Percentiles rank a stretch among this genome's conserved stretches.
phyloP scores from a whole-genome alignment of 2,113 vertebrate genomes.

The Megaleporinus macrocephalus region DNA sequence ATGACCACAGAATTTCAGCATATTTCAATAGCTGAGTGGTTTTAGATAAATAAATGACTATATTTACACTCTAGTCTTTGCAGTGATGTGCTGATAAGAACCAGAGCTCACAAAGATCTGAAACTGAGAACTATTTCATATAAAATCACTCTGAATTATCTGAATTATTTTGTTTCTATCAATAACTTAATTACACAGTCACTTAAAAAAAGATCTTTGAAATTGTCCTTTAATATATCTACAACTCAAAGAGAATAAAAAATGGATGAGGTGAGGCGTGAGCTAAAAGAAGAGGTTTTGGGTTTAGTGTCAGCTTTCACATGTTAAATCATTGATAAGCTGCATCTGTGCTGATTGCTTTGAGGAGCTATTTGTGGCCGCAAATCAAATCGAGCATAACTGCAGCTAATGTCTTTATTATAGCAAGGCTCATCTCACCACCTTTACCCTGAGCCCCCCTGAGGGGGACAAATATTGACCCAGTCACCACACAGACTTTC shows the following conservation, averaged over 20 bases:
- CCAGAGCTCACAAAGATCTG: too few species aligned
- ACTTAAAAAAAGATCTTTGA: not conserved
- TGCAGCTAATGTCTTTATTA: conserved; percentile 21
- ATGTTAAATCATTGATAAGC: conserved; percentile 40
- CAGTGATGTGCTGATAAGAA: too few species aligned
- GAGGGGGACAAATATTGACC: not conserved
- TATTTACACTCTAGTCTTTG: too few species aligned
- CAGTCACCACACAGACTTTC: not conserved
- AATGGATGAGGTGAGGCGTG: not conserved
- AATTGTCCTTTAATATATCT: not conserved
- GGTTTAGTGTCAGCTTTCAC: conserved; percentile 39
- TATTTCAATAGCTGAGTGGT: too few species aligned
- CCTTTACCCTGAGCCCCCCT: not conserved
- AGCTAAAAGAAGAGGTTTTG: conserved; percentile 17
- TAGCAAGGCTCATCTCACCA: not conserved
- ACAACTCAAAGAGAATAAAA: not conserved
- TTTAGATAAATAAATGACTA: too few species aligned
- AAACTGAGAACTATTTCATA: too few species aligned
- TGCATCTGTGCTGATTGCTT: conserved; percentile 5
- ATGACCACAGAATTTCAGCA: too few species aligned
- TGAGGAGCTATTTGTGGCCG: conserved; percentile 17
- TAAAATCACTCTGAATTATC: too few species aligned
- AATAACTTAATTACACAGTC: too few species aligned
- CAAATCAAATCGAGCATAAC: conserved; percentile 11
- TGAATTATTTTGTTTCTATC: too few species aligned